Evolutionary conservation across 2,888 invertebrate genomes (phyloP).

Genomic region (Catocala fraxini): DNA sequence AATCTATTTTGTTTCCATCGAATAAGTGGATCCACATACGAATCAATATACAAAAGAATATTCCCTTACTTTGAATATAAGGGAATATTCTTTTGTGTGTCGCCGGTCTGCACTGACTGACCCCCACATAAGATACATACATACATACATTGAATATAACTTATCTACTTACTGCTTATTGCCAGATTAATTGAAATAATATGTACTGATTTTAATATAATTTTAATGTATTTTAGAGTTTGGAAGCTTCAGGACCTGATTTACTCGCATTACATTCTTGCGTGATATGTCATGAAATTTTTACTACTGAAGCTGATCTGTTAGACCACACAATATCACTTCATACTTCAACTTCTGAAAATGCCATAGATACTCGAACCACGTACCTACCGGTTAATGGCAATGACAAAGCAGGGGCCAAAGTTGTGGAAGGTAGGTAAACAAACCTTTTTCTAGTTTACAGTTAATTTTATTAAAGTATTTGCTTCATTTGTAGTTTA

Average conservation of each 20-base stretch:
- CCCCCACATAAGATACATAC: too few species aligned
- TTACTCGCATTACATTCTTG: conserved; percentile 78
- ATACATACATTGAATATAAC: too few species aligned
- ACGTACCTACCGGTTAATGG: conserved; percentile 15
- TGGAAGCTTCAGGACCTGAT: conserved; percentile 66
- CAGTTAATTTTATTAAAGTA: background rate
- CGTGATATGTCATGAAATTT: conserved; percentile 81
- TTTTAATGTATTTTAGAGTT: conserved; percentile 23
- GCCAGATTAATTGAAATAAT: too few species aligned
- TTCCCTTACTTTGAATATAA: too few species aligned
- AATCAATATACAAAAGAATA: too few species aligned
- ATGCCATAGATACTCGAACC: conserved; percentile 41
- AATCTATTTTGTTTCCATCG: too few species aligned
- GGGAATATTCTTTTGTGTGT: too few species aligned
- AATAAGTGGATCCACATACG: too few species aligned
- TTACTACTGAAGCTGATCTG: conserved; percentile 78
- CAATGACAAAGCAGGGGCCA: conserved; percentile 39
- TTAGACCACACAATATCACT: conserved; percentile 78
- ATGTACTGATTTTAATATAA: background rate
- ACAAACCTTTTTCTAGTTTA: conserved; percentile 8
- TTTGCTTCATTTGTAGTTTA: too few species aligned
- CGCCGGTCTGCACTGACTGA: too few species aligned
- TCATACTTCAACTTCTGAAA: conserved; percentile 65
- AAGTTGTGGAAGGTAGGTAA: conserved; percentile 35
- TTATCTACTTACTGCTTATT: too few species aligned